Conservation (phyloP, 1,140 invertebrate species). For the Cheumatopsyche charites region DNA sequence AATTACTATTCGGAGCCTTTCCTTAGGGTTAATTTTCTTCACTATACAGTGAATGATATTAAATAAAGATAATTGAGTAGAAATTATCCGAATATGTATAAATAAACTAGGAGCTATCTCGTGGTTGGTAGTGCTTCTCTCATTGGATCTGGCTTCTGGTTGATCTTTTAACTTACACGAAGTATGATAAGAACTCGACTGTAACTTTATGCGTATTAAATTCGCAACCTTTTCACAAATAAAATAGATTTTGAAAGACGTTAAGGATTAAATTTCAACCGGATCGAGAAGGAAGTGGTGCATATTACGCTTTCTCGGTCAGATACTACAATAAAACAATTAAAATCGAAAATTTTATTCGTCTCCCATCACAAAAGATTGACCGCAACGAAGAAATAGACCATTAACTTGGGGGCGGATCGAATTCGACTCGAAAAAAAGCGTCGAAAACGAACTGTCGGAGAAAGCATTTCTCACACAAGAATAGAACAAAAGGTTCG, state of each 20-base stretch:
- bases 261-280: not conserved
- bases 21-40: too few relatives aligned
- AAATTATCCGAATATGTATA: too few relatives aligned
- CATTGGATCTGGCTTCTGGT: too few relatives aligned
- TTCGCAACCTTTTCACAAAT: not conserved
- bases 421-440: not conserved
- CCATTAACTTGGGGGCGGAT: not conserved
- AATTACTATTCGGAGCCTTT: too few relatives aligned
- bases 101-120: too few relatives aligned
- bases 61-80: too few relatives aligned
- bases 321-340: conserved; percentile 26
- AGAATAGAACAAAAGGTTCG: too few relatives aligned
- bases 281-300: conserved; percentile 2
- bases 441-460: not conserved
- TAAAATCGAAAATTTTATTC: conserved; percentile 19
- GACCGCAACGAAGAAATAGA: not conserved
- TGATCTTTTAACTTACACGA: too few relatives aligned
- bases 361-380: not conserved
- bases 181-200: too few relatives aligned
- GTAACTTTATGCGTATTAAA: too few relatives aligned
- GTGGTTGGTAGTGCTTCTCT: too few relatives aligned
- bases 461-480: conserved; percentile 6
- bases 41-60: too few relatives aligned
- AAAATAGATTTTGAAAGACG: not conserved
- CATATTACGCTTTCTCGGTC: not conserved